Conservation (phyloP, 2,888 invertebrate genomes). For the Tillus elongatus region DNA sequence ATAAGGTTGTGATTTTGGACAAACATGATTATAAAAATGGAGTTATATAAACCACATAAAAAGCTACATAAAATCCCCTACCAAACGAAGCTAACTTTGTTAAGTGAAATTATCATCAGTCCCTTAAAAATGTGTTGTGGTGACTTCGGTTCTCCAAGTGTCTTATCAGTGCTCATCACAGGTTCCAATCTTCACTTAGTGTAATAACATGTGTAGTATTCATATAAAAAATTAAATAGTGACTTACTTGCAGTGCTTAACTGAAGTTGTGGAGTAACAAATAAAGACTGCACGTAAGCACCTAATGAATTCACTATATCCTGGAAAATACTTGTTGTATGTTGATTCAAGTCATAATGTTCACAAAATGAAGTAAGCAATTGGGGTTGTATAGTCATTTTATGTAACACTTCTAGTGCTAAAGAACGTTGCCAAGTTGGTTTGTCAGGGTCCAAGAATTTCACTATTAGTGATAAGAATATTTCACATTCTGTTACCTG, state of each 20-base stretch:
- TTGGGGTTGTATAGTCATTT: conserved; percentile 82
- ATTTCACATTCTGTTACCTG: conserved; percentile 97
- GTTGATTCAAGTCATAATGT: conserved; percentile 91
- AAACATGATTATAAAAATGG: no score
- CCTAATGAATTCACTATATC: conserved; percentile 92
- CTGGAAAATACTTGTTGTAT: conserved; percentile 86
- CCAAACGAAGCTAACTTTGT: no score
- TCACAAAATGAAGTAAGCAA: conserved; percentile 85
- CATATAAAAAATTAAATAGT: conserved; percentile 14
- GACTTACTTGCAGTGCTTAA: conserved; percentile 41
- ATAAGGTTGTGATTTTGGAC: no score
- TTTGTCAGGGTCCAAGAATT: conserved; percentile 95
- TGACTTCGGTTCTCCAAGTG: no score
- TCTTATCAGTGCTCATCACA: no score
- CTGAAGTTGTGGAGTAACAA: conserved; percentile 63
- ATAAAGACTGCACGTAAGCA: conserved; percentile 86
- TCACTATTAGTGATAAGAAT: conserved; percentile 90
- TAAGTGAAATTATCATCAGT: no score
- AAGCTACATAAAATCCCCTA: no score
- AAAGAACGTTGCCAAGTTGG: conserved; percentile 93
- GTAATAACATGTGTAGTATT: no score
- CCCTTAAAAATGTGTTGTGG: no score
- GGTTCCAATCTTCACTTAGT: no score
- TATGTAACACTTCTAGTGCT: conserved; percentile 91
- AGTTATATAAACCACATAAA: no score